phyloP scores from a whole-genome alignment of 2,888 invertebrate genomes.

The Operophtera brumata region DNA sequence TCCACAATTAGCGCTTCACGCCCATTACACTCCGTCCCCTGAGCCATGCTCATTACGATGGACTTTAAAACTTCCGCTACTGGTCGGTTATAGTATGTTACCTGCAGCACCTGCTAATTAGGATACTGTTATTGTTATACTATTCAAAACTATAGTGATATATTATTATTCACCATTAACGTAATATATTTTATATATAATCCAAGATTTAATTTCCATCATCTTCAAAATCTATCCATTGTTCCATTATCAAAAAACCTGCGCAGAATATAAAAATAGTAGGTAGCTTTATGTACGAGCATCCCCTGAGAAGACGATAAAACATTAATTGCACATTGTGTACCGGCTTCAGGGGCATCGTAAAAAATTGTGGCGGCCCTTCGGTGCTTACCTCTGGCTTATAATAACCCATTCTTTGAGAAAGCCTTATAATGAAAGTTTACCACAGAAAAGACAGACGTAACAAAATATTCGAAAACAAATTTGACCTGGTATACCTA shows the following conservation, averaged over 20 bases:
- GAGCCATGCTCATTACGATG: not conserved
- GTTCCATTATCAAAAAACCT: slow-evolving; percentile 24
- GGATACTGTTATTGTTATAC: not conserved
- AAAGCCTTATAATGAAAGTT: slow-evolving; percentile 13
- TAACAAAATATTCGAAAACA: slow-evolving; percentile 9
- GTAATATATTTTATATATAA: not conserved
- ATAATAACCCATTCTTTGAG: slow-evolving; percentile 26
- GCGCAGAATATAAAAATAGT: slow-evolving; percentile 30
- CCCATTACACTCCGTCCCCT: not conserved
- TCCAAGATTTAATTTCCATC: not conserved
- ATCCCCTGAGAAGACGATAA: slow-evolving; percentile 39
- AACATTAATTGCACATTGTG: slow-evolving; percentile 45
- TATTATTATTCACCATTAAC: not conserved
- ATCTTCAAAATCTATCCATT: slow-evolving; percentile 4
- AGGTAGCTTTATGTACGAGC: slow-evolving; percentile 30
- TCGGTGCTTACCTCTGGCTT: slow-evolving; percentile 29
- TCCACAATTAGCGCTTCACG: not conserved
- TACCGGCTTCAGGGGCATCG: slow-evolving; percentile 34
- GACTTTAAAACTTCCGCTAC: not conserved
- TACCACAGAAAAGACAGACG: not conserved
- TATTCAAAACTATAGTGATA: not conserved
- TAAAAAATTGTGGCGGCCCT: slow-evolving; percentile 41
- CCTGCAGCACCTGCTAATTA: not conserved
- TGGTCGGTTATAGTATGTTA: not conserved
- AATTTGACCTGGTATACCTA: not conserved